Evolutionary conservation across 2,797 vertebrate genomes (phyloP), one percentile per base, ranked within the genome.

Genomic region (Yasuhikotakia modesta): DNA sequence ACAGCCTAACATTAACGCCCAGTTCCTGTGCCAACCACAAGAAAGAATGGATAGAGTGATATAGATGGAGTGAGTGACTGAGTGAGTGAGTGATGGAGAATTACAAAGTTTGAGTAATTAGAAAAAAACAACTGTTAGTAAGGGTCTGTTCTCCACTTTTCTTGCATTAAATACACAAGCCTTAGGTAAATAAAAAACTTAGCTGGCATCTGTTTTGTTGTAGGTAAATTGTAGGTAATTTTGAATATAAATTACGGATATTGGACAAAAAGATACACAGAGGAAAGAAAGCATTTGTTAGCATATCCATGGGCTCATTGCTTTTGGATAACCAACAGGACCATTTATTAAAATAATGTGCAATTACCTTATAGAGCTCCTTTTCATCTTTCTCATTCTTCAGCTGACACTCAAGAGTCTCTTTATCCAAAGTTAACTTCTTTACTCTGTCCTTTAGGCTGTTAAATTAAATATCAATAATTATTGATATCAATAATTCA

Each of bases 331-430:
- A 60, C 13, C 35, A 24, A 50, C 39, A 43, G 19, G n/a, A 63
- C 0, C n/a, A 53, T 24, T 11, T 43, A 43, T 43, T 8, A 43
- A 30, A 2, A 7, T 30, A 27, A 30, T 61, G 39, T 53, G 63
- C 68, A 2, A 0, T 91, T 94, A 99, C 98, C 97, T 99, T 99
- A 86, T 98, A 99, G 32, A 99, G 94, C 76, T 99, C 96, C 87
- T 99, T 99, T 88, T 99, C 98, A 85, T 99, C 98, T 88, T 94
- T 98, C 88, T 99, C 98, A 75, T 96, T 97, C 90, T 98, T 98
- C 70, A 98, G 87, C 52, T 96, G 95, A 84, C 91, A 94, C 82
- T 99, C 98, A 70, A 98, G 90, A 30, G 92, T 91, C 70, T 99
- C 96, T 88, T 94, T 97, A 87, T 99, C 98, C 81, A 90, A 79